Percentiles rank a stretch among this genome's conserved stretches.
These are phyloP conservation scores for Tridacna crocea DNA, from an alignment of 2,888 invertebrate genomes.

Conservation along the genomic window DNA sequence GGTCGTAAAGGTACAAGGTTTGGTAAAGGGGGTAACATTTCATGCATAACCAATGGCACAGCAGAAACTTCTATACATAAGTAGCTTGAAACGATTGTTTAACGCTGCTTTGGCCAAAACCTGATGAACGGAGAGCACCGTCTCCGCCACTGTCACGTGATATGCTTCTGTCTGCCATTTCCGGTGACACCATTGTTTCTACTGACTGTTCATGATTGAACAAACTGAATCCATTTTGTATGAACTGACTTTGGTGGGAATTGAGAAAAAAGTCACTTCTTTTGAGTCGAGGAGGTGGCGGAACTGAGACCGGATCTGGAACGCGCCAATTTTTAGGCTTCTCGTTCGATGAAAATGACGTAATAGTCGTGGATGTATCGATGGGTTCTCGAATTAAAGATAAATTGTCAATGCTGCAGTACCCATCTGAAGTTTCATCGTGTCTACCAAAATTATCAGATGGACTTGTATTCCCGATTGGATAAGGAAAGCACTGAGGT, in stretches of 20 bases:
- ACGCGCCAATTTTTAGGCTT: constrained; percentile 34
- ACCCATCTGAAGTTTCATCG: constrained; percentile 62
- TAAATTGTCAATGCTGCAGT: constrained; percentile 61
- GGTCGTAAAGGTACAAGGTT: no score
- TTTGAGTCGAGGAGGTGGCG: constrained; percentile 35
- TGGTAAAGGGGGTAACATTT: no score
- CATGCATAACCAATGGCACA: no score
- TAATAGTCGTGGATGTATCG: background rate
- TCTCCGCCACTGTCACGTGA: constrained; percentile 11
- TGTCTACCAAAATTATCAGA: constrained; percentile 27
- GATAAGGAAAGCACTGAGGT: constrained; percentile 44
- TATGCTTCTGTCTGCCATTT: background rate
- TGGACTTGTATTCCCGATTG: constrained; percentile 24
- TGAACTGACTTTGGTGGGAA: constrained; percentile 25
- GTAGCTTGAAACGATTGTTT: constrained; percentile 54
- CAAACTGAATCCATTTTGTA: constrained; percentile 28
- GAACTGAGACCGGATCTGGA: constrained; percentile 37
- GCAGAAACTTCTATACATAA: constrained; percentile 35
- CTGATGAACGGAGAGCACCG: constrained; percentile 24
- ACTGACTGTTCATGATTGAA: constrained; percentile 1
- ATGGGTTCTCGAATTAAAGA: constrained; percentile 48
- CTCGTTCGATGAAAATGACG: constrained; percentile 26
- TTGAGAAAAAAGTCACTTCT: constrained; percentile 51
- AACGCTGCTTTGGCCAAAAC: constrained; percentile 33
- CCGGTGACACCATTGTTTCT: background rate